Percentiles rank a stretch among this genome's conserved stretches.
These are phyloP conservation scores for Hydropsyche tenuis DNA, from an alignment of 1,140 invertebrate species.

Conservation along the genomic window DNA sequence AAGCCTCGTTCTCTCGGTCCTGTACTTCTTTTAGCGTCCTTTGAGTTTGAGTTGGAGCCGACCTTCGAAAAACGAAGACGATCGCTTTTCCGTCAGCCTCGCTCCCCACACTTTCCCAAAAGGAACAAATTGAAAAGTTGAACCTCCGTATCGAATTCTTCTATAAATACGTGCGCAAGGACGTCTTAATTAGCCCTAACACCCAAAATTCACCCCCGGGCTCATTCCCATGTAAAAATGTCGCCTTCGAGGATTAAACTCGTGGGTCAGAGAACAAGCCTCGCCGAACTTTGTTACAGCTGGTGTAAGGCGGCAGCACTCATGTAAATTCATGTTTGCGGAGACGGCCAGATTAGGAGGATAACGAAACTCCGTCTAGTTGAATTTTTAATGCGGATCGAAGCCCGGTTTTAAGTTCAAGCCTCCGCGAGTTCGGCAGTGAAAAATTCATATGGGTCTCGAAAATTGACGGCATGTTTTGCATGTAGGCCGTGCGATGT, in stretches of 20 bases:
- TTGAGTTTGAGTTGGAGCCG: no score
- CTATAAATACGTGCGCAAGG: no score
- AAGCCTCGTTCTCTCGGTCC: background rate
- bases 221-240: conserved; percentile 1
- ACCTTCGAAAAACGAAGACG: no score
- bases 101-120: background rate
- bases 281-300: conserved; percentile 19
- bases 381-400: no score
- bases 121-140: background rate
- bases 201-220: background rate
- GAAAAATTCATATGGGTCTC: no score
- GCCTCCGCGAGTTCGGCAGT: no score
- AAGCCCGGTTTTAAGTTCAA: no score
- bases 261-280: conserved; percentile 9
- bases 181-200: no score
- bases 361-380: background rate
- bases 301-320: background rate
- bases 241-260: conserved; percentile 28
- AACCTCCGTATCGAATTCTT: background rate
- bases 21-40: no score
- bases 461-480: no score
- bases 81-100: background rate
- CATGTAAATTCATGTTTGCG: conserved; percentile 32
- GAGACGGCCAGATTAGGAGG: conserved; percentile 2
- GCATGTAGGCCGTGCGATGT: no score